Base-by-base conservation (phyloP, 2,888 invertebrate genomes). In the Cistogaster globosa region DNA sequence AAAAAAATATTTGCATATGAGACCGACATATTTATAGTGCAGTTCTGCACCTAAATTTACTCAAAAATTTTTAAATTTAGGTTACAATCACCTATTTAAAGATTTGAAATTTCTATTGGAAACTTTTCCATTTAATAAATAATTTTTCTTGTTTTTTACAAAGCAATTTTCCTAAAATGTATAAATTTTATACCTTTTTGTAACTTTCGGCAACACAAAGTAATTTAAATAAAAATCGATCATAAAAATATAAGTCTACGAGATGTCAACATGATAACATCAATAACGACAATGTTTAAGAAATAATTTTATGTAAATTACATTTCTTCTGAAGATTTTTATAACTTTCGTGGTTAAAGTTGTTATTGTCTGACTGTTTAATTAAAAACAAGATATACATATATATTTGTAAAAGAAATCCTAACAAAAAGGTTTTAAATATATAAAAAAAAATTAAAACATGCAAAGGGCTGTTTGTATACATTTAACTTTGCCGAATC, bases 281-380 rank as follows among this genome's bases (percentile, higher is more conserved):
- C 26, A 60, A 18, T 20, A 58, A 9, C 58, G 20, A 55, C n/a
- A 45, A 0, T 26, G 4, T 6, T 36, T 38, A 51, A 58, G 22
- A 79, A 55, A 32, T 53, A 16, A 42, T 58, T 68, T 77, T 76
- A 69, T 72, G 58, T 72, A 77, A 76, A 76, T 84, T 76, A 67
- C 55, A 71, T 62, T 62, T 83, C 22, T 22, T 32, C 26, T 58
- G 75, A 80, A 76, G 72, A 60, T n/a, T 75, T 79, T 22, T 75
- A 42, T 80, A 51, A 80, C 76, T 84, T 84, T 84, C 80, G 60
- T 76, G 57, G 80, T 72, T 75, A 67, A 60, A 65, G 32, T 45
- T 65, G 20, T 62, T 75, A n/a, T 14, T 12, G 4, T 12, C 12
- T 48, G 12, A n/a, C 26, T 2, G 26, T 26, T 26, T 26, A 26